A percentile compares a stretch with the other conserved stretches of the same genome.
phyloP scores from a whole-genome alignment of 2,888 invertebrate species.

The Matsumyia berberina region DNA sequence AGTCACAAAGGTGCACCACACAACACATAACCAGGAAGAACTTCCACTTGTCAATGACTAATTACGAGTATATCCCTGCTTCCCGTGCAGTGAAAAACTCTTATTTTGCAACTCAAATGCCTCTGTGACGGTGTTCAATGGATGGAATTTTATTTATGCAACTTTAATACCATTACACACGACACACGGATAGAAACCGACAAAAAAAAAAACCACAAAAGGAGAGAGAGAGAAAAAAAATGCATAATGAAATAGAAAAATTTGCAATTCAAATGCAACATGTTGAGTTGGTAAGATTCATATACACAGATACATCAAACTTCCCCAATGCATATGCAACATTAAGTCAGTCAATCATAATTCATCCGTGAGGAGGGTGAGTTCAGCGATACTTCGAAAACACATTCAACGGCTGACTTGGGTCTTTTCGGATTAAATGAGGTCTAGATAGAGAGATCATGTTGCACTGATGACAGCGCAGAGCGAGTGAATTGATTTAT shows the following conservation, averaged over 20 bases:
- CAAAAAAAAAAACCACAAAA: slow-evolving; percentile 8
- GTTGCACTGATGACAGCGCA: slow-evolving; percentile 32
- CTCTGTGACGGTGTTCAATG: slow-evolving; percentile 42
- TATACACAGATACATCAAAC: slow-evolving; percentile 10
- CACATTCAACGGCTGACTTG: slow-evolving; percentile 50
- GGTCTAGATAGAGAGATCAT: slow-evolving; percentile 53
- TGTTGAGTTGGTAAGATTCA: slow-evolving; percentile 42
- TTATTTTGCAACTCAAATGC: slow-evolving; percentile 31
- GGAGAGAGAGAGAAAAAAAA: slow-evolving; percentile 16
- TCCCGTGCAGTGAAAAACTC: slow-evolving; percentile 15
- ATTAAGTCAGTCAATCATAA: slow-evolving; percentile 50
- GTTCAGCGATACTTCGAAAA: slow-evolving; percentile 36
- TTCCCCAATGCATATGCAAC: slow-evolving; percentile 34
- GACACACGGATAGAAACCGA: not conserved
- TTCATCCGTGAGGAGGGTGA: slow-evolving; percentile 12
- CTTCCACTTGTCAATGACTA: slow-evolving; percentile 53
- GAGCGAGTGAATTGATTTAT: slow-evolving; percentile 54
- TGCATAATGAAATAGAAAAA: slow-evolving; percentile 61
- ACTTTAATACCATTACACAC: slow-evolving; percentile 44
- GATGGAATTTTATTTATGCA: slow-evolving; percentile 58
- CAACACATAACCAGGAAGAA: slow-evolving; percentile 29
- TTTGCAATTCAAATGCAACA: slow-evolving; percentile 74
- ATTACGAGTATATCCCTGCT: slow-evolving; percentile 32
- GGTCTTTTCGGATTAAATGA: slow-evolving; percentile 60
- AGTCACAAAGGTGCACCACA: not conserved